Evolutionary conservation across 2,797 vertebrate species (phyloP), one percentile per base, ranked within the genome.

Genomic region (Streptopelia turtur): DNA sequence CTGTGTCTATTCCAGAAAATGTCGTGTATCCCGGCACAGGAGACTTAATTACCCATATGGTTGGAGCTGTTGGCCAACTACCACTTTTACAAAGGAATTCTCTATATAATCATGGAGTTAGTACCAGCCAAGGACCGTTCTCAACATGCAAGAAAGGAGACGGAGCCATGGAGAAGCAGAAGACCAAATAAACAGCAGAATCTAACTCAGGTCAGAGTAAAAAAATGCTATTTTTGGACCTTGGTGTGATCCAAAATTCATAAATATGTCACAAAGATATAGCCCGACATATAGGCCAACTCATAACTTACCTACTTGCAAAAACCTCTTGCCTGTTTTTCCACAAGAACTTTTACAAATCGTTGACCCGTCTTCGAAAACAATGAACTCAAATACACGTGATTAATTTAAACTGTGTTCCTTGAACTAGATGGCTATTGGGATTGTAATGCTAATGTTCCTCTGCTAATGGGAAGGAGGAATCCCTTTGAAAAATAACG

Each of bases 231-330:
- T 8, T 20, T 45, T 45, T 18, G 43, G 43, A 45, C 18, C 43
- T 18, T 9, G 28, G 7, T 1, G 17, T 11, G 39, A 14, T 43
- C 45, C 35, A 28, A 76, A 93, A 41, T 43, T 30, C 37, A 47
- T 3, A 9, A 27, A 8, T 28, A 16, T 1, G 1, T 35, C n/a
- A 41, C 63, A 41, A 27, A 57, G 6, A 8, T 49, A 10, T 2
- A 17, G 52, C 23, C 6, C 4, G 43, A 43, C 9, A 43, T 7
- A 5, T 2, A 15, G 21, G 16, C 27, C 17, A 30, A 35, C 10
- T n/a, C 27, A 18, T 43, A 31, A 35, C 31, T 55, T 23, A 7
- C 33, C 31, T 22, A 27, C 47, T 8, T 28, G 24, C 41, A 60
- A 31, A 43, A 43, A 57, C n/a, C 35, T 59, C 39, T 30, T n/a